Evolutionary conservation across 2,888 invertebrate genomes (phyloP).

Genomic region (Conchocele bisecta): DNA sequence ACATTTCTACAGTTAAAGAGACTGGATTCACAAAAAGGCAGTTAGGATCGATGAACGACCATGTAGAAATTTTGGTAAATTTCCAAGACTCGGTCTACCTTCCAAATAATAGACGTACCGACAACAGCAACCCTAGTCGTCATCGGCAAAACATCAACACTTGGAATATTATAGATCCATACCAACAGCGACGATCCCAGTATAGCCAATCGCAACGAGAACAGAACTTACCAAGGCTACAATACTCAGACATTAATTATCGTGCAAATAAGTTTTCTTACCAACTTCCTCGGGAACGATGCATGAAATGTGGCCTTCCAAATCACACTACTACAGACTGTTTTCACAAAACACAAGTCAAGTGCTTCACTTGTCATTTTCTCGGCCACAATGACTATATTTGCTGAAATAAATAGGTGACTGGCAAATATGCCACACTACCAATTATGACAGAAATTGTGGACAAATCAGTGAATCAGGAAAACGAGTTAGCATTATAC

Average conservation of each 20-base stretch:
- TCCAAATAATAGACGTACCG: neutral
- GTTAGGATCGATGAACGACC: neutral
- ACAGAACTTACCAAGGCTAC: neutral
- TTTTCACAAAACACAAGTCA: neutral
- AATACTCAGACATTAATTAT: too few relatives aligned
- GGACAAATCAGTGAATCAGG: too few relatives aligned
- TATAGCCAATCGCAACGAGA: too few relatives aligned
- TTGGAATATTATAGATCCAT: too few relatives aligned
- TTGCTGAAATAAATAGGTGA: neutral
- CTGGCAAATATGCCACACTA: slow-evolving; percentile 6
- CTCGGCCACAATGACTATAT: neutral
- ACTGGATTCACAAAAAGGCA: neutral
- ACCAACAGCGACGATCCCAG: too few relatives aligned
- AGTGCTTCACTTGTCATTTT: slow-evolving; percentile 2
- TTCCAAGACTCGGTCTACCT: neutral
- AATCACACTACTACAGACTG: slow-evolving; percentile 1
- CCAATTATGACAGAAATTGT: too few relatives aligned
- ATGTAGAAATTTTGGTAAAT: neutral
- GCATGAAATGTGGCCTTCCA: neutral
- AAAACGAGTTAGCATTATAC: neutral
- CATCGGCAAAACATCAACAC: too few relatives aligned
- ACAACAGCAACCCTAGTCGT: neutral
- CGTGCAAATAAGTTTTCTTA: too few relatives aligned
- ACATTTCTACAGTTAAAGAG: neutral
- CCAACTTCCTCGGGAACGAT: neutral